phyloP scores from a whole-genome alignment of 2,797 vertebrate species.

The Pangasius krempfi region DNA sequence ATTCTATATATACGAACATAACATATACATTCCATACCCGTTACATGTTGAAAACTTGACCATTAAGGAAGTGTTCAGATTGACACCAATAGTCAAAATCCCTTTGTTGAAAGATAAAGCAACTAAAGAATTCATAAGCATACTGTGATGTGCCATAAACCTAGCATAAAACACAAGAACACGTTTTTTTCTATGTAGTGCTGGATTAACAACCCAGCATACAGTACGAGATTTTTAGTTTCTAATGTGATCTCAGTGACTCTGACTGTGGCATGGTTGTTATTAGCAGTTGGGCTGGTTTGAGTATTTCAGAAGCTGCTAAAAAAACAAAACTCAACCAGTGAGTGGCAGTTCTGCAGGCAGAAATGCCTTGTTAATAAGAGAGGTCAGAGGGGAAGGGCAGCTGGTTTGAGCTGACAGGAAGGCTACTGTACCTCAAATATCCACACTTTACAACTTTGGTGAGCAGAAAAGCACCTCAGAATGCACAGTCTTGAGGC shows the following conservation, averaged over 20 bases:
- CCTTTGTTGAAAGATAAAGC: background rate
- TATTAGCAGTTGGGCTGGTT: background rate
- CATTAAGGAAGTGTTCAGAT: background rate
- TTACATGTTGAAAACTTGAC: background rate
- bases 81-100: background rate
- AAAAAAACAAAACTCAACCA: background rate
- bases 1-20: too few relatives aligned
- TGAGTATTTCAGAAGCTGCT: background rate
- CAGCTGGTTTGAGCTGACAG: background rate
- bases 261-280: background rate
- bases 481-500: background rate
- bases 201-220: background rate
- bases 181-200: background rate
- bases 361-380: background rate
- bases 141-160: background rate
- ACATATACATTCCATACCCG: too few relatives aligned
- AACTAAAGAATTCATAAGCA: background rate
- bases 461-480: background rate
- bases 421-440: background rate
- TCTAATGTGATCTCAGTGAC: background rate
- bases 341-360: background rate
- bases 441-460: background rate
- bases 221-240: background rate
- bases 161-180: background rate
- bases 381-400: background rate